These are phyloP conservation scores for Passerculus sandwichensis DNA, from an alignment of 2,797 vertebrate species.

Conservation along the genomic window DNA sequence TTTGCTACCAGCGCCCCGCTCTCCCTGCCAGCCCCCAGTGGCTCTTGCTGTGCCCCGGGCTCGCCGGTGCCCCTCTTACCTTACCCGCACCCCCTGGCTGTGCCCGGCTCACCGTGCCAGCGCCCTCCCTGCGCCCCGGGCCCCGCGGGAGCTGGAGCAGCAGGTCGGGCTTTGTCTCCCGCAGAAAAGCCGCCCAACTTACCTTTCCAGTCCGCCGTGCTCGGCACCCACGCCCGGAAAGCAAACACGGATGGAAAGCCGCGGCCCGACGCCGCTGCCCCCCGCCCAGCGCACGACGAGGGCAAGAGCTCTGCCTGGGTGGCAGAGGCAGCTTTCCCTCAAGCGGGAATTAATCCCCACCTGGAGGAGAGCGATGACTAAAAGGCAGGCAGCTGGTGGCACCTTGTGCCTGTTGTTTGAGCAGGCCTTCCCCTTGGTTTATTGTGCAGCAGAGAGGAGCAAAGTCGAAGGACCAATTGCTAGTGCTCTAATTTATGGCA, in stretches of 20 bases:
- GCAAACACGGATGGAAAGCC: conserved; percentile 16
- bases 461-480: background rate
- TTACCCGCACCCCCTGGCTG: background rate
- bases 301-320: background rate
- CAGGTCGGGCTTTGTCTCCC: background rate
- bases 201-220: conserved; percentile 16
- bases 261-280: background rate
- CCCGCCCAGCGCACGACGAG: background rate
- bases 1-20: background rate
- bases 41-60: background rate
- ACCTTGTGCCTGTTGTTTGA: background rate
- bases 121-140: background rate
- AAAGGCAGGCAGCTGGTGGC: background rate
- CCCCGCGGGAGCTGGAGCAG: background rate
- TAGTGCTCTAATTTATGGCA: background rate
- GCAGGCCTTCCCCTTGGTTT: background rate
- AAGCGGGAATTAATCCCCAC: background rate
- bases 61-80: background rate
- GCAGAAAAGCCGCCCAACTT: background rate
- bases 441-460: background rate
- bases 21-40: background rate
- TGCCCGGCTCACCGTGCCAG: background rate
- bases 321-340: background rate
- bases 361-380: background rate
- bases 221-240: conserved; percentile 10